Evolutionary conservation across 2,797 vertebrate genomes (phyloP).

Genomic region (Streptopelia turtur): DNA sequence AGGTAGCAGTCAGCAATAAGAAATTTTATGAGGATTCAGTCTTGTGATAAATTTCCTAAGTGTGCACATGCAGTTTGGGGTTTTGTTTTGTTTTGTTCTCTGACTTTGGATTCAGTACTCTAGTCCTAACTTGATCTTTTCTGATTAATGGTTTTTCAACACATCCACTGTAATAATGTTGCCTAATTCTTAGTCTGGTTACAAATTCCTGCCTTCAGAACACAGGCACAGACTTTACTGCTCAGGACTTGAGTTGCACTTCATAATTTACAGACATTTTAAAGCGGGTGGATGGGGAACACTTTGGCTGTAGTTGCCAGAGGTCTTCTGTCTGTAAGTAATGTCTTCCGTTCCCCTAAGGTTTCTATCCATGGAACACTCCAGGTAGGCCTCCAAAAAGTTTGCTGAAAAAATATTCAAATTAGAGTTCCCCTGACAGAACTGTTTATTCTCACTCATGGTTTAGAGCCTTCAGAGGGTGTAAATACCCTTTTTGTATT

Average conservation of each 20-base stretch:
- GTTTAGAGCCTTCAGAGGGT: background rate
- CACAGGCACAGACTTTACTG: background rate
- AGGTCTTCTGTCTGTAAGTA: background rate
- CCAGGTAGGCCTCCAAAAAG: background rate
- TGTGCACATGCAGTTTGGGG: background rate
- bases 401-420: background rate
- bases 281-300: background rate
- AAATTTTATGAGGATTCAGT: background rate
- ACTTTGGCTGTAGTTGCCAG: background rate
- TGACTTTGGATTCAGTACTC: background rate
- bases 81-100: background rate
- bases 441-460: background rate
- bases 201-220: background rate
- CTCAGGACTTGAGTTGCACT: fast-evolving
- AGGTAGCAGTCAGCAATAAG: background rate
- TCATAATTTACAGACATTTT: background rate
- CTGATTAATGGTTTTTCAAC: background rate
- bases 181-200: background rate
- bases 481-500: background rate
- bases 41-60: background rate
- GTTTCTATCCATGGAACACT: background rate
- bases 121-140: background rate
- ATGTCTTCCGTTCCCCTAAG: background rate
- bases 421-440: background rate
- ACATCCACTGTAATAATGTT: background rate